phyloP scores from a whole-genome alignment of 2,888 invertebrate species.

The Microdon myrmicae region DNA sequence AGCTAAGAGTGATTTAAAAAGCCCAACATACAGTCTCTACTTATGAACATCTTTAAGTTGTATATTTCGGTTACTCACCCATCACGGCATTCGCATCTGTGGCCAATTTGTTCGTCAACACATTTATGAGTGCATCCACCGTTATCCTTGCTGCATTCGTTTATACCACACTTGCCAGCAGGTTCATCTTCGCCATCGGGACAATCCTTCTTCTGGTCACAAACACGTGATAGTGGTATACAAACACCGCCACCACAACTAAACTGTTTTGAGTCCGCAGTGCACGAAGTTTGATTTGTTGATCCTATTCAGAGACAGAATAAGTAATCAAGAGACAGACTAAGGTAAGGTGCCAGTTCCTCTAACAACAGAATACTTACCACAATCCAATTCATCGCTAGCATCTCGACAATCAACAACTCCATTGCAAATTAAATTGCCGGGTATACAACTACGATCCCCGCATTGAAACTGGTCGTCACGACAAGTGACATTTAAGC shows the following conservation, averaged over 20 bases:
- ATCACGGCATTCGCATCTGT: constrained; percentile 81
- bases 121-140: constrained; percentile 89
- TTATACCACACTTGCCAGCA: constrained; percentile 77
- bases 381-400: constrained; percentile 87
- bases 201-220: constrained; percentile 88
- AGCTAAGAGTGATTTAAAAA: no score
- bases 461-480: constrained; percentile 89
- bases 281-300: constrained; percentile 70
- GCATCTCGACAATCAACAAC: constrained; percentile 83
- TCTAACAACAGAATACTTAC: constrained; percentile 67
- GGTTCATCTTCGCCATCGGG: constrained; percentile 91
- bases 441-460: constrained; percentile 82
- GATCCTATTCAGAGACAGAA: constrained; percentile 16
- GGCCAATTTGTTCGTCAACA: constrained; percentile 82
- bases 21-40: no score
- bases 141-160: constrained; percentile 83
- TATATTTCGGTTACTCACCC: no score
- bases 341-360: constrained; percentile 3
- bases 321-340: not conserved
- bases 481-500: constrained; percentile 81
- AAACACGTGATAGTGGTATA: constrained; percentile 81
- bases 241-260: constrained; percentile 88
- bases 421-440: constrained; percentile 84
- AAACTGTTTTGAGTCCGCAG: constrained; percentile 78
- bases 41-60: no score